phyloP scores from a whole-genome alignment of 2,113 vertebrate species.

The Lepisosteus osseus region DNA sequence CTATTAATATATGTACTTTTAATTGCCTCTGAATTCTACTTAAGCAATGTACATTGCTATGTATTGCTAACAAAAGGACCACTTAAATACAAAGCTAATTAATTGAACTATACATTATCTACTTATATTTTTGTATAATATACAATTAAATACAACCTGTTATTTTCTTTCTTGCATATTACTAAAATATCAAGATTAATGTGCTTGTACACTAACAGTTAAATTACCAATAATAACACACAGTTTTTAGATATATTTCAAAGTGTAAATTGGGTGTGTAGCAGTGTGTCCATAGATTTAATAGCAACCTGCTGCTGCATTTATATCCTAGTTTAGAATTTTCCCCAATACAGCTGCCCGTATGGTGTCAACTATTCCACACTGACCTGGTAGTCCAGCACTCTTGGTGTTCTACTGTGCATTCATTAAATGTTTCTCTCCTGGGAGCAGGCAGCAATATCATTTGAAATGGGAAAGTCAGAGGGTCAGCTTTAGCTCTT shows the following conservation, averaged over 20 bases:
- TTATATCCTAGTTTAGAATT: background rate
- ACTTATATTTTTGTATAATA: too few relatives aligned
- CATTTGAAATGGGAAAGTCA: conserved; percentile 39
- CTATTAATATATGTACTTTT: too few relatives aligned
- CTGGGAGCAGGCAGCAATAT: conserved; percentile 19
- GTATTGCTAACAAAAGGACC: too few relatives aligned
- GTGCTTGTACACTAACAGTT: background rate
- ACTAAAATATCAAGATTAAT: too few relatives aligned
- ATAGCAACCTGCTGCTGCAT: background rate
- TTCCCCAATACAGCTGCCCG: background rate
- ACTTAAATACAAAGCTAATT: too few relatives aligned
- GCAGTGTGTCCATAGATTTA: background rate
- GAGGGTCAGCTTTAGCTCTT: conserved; percentile 25
- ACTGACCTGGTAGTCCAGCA: background rate
- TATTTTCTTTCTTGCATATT: too few relatives aligned
- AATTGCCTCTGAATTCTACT: too few relatives aligned
- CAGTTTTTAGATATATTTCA: background rate
- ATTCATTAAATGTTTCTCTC: conserved; percentile 30
- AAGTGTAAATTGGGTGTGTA: background rate
- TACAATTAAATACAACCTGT: too few relatives aligned
- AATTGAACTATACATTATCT: too few relatives aligned
- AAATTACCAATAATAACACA: background rate
- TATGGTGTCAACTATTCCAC: background rate
- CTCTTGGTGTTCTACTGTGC: conserved; percentile 2
- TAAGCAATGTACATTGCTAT: too few relatives aligned